Evolutionary conservation across 2,797 vertebrate genomes (phyloP).

Genomic region (Helicolenus hilgendorfi): DNA sequence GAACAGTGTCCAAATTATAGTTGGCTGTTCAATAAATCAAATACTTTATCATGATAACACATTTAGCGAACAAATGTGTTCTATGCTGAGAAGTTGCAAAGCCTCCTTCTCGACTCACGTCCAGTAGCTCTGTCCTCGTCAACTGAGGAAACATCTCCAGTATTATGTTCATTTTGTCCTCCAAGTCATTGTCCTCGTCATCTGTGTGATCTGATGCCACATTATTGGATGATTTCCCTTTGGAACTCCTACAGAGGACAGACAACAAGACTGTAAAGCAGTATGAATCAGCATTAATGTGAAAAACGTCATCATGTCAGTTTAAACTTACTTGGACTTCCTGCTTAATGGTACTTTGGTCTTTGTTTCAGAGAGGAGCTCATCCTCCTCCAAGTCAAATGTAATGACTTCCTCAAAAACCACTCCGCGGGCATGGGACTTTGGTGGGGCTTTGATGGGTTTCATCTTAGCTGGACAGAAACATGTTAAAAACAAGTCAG

Average conservation of each 20-base stretch:
- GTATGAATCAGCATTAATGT: not conserved
- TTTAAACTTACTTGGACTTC: conserved; percentile 66
- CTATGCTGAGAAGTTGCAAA: not conserved
- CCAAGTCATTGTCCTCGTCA: conserved; percentile 79
- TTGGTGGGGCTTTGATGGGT: conserved; percentile 52
- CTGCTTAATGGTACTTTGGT: conserved; percentile 27
- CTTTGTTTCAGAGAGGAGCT: conserved; percentile 49
- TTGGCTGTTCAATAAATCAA: not conserved
- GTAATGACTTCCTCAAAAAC: conserved; percentile 77
- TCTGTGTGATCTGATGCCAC: conserved; percentile 14
- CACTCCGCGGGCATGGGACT: conserved; percentile 72
- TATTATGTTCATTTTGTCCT: conserved; percentile 87
- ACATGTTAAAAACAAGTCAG: not conserved
- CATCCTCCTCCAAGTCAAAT: conserved; percentile 71
- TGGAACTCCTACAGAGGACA: conserved; percentile 49
- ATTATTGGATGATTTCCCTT: conserved; percentile 1
- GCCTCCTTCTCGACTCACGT: conserved; percentile 75
- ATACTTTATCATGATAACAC: not conserved
- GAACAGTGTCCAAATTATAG: not conserved
- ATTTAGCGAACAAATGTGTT: not conserved
- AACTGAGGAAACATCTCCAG: conserved; percentile 92
- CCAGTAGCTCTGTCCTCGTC: conserved; percentile 85
- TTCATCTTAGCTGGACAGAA: conserved; percentile 58
- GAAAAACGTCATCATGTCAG: not conserved
- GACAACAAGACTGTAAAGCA: not conserved